Evolutionary conservation across 2,888 invertebrate genomes (phyloP), one percentile per base, ranked within the genome.

Genomic region (Portevinia maculata): DNA sequence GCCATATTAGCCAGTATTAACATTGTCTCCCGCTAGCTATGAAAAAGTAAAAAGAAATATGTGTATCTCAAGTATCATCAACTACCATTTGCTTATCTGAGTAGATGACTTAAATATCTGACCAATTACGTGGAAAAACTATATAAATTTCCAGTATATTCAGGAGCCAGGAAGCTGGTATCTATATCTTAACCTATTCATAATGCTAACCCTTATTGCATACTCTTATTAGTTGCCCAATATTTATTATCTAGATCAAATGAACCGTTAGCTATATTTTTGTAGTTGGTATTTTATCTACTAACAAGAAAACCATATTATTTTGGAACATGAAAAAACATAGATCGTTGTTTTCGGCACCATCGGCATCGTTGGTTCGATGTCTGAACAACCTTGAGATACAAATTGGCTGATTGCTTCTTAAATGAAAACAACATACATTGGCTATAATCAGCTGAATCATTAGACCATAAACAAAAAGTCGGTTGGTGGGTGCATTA

Each of bases 401-500:
- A 62, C 30, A 30, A 15, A 39, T 67, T 50, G 44, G 60, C 65
- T 44, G 71, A 67, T 50, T 78, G 65, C 59, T 53, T 44, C 50
- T 13, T 8, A 34, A 52, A 34, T n/a, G 2, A 39, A 46, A 46
- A 41, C 19, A 6, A 48, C 34, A 34, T 41, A 39, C 55, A 41
- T 57, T n/a, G 34, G 48, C 60, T 62, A 65, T 67, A 65, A 83
- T 78, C 83, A 71, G 32, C 50, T 78, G 55, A 78, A 39, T 57
- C 78, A 62, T 73, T 83, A 62, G 78, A 83, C 73, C 78, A 57
- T 67, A 78, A 78, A 71, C 60, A 48, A 73, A 78, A 78, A 67
- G 55, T 60, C 41, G 65, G 46, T 62, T 62, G 65, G 78, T 83
- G 71, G 83, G 76, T 76, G 81, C 76, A 71, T 39, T 67, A 52